phyloP scores from a whole-genome alignment of 1,140 invertebrate species.

The Drosophila persimilis region DNA sequence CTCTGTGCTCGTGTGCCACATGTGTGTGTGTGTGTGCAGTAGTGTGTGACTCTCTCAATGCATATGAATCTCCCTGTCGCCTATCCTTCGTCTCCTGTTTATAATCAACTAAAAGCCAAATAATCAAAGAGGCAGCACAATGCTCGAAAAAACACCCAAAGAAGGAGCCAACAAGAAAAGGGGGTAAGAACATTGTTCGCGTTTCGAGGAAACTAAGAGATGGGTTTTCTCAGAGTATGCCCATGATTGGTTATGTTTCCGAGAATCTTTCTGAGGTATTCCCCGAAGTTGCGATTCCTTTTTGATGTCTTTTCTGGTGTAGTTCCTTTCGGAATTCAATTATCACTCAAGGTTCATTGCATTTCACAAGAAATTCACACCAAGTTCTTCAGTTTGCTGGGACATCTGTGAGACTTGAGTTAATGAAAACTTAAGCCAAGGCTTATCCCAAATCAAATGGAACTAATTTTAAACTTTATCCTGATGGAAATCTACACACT shows the following conservation, averaged over 20 bases:
- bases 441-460: too few relatives aligned
- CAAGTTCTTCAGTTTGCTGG: too few relatives aligned
- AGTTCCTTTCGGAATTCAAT: conserved; percentile 2
- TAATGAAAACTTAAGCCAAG: too few relatives aligned
- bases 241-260: conserved; percentile 25
- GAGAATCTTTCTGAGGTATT: conserved; percentile 8
- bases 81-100: conserved; percentile 42
- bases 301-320: background rate
- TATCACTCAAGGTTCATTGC: background rate
- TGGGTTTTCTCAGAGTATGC: conserved; percentile 9
- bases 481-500: background rate
- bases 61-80: conserved; percentile 30
- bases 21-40: background rate
- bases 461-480: too few relatives aligned
- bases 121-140: conserved; percentile 78
- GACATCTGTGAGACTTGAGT: too few relatives aligned
- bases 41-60: conserved; percentile 27
- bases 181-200: conserved; percentile 40
- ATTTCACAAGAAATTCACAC: too few relatives aligned
- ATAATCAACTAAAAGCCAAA: conserved; percentile 81
- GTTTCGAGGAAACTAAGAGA: conserved; percentile 3
- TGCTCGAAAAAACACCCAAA: conserved; percentile 28
- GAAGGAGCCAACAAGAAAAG: conserved; percentile 10
- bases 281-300: background rate
- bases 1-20: conserved; percentile 15